Percentiles rank a stretch among this genome's conserved stretches.
Conservation (phyloP, 2,888 invertebrate genomes). For the Apamea crenata region DNA sequence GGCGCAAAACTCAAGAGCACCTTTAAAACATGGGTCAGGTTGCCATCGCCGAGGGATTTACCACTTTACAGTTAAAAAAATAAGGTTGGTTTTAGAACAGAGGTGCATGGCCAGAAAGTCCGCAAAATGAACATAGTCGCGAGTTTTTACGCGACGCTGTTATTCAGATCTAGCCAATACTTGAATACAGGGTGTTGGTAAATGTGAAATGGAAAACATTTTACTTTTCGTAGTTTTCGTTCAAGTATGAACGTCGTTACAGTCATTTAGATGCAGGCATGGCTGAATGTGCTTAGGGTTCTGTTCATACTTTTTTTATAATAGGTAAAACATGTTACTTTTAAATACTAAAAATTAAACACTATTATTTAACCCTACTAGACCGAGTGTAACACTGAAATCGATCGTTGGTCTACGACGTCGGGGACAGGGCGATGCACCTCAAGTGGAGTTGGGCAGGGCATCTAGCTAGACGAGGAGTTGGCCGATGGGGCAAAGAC, state of each 20-base stretch:
- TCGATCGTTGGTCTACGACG: no score
- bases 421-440: neutral
- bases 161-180: constrained; percentile 88
- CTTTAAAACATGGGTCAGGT: constrained; percentile 75
- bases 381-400: neutral
- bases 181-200: constrained; percentile 77
- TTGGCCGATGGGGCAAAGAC: neutral
- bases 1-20: constrained; percentile 78
- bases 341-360: neutral
- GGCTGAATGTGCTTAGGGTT: neutral
- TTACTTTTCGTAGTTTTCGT: constrained; percentile 11
- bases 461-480: neutral
- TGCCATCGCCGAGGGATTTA: constrained; percentile 47
- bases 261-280: neutral
- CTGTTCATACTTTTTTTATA: no score
- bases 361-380: no score
- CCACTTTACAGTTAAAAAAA: constrained; percentile 48
- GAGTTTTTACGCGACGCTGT: constrained; percentile 82
- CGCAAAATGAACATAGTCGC: constrained; percentile 88
- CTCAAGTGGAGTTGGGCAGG: neutral
- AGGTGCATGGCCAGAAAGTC: constrained; percentile 73
- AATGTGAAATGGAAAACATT: constrained; percentile 10
- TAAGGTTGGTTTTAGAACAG: constrained; percentile 62
- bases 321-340: no score
- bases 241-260: constrained; percentile 9